phyloP scores from a whole-genome alignment of 2,113 vertebrate genomes.

The Pelmatolapia mariae region DNA sequence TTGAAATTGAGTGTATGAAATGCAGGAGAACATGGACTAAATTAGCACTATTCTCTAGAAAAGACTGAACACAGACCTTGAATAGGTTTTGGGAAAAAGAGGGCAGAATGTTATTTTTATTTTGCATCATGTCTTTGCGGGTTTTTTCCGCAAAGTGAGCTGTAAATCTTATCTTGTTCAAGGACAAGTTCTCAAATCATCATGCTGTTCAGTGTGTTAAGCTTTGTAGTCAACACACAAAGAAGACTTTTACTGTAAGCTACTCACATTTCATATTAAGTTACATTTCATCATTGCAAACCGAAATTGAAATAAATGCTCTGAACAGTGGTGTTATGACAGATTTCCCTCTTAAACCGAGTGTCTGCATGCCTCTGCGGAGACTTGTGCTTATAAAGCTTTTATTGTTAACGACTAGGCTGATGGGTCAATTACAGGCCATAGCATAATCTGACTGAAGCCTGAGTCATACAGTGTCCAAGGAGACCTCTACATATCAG shows the following conservation, averaged over 20 bases:
- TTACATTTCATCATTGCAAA: conserved; percentile 29
- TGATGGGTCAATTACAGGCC: conserved; percentile 70
- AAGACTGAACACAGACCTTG: not conserved
- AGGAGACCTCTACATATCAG: conserved; percentile 34
- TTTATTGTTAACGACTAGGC: conserved; percentile 63
- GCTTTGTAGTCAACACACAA: not conserved
- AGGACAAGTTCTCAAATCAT: not conserved
- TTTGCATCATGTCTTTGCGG: not conserved
- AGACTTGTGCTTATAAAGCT: conserved; percentile 61
- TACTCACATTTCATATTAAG: not conserved
- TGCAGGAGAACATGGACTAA: not conserved
- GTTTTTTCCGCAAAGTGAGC: not conserved
- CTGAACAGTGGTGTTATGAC: conserved; percentile 12
- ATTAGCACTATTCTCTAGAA: not conserved
- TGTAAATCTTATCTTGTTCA: not conserved
- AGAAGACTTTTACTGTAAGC: not conserved
- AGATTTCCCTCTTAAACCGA: conserved; percentile 18
- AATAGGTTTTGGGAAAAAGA: not conserved
- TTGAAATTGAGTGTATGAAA: not conserved
- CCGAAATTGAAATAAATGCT: conserved; percentile 29
- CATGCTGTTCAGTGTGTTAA: not conserved
- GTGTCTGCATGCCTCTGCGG: conserved; percentile 40
- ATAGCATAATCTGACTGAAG: conserved; percentile 57
- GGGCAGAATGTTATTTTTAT: not conserved
- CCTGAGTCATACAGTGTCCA: conserved; percentile 65